Base-by-base conservation (phyloP, 2,888 invertebrate genomes). In the Pyrochroa serraticornis region DNA sequence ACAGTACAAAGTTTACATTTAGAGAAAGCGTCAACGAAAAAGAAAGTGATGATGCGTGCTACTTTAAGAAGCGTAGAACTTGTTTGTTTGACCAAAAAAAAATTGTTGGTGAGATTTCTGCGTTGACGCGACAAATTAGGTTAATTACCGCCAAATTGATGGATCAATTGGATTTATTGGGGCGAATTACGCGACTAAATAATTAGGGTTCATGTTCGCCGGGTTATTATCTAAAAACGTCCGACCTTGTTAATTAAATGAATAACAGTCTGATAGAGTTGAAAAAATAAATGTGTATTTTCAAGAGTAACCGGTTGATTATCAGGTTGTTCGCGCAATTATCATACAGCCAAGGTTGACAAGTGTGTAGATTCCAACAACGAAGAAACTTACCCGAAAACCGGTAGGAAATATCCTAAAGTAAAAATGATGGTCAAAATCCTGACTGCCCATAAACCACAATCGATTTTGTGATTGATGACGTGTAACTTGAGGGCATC, bases 371-470 rank as follows among this genome's bases (percentile, higher is more conserved):
- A 31, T 8, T 1, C 34, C 3, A 10, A 45, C 0, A 13, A 32
- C n/a, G n/a, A 45, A 12, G 9, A 8, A 10, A 62, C 88, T 85
- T 82, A 96, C 93, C 93, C 91, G 80, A 96, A 91, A 69, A 95
- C 78, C 50, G 96, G 96, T 71, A 97, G 77, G 45, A 96, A 82
- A 80, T 95, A 97, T 73, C 88, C 87, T 68, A 93, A 75, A 9
- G 93, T 89, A 77, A 92, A 95, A 9, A 93, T 74, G 22, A 97
- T 86, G 1, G 94, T 92, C 56, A 93, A 83, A 14, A 96, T 77
- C 70, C 98, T 84, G 33, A 95, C 91, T 9, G 88, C 85, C 93
- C 96, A 97, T 54, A 96, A 82, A 0, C 90, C 89, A 39, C 93
- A 89, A 73, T 94, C 93, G 49, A 96, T 86, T 83, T 93, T 95